phyloP scores from a whole-genome alignment of 2,888 invertebrate species.

The Dione juno region DNA sequence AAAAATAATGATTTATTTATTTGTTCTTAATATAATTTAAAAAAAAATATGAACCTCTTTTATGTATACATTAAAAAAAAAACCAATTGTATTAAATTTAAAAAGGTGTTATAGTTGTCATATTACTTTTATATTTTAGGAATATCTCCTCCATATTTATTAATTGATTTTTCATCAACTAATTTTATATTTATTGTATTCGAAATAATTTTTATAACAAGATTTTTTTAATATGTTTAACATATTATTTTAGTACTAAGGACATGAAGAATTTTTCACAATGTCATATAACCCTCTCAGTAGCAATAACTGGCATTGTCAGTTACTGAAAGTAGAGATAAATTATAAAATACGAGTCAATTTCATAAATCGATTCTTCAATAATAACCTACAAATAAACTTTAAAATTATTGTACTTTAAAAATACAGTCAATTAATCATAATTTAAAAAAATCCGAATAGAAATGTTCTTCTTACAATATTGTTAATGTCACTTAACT shows the following conservation, averaged over 20 bases:
- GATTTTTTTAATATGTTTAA: neutral
- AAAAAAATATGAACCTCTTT: no score
- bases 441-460: neutral
- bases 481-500: slow-evolving; percentile 7
- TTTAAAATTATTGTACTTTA: slow-evolving; percentile 35
- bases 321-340: slow-evolving; percentile 34
- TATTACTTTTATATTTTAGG: no score
- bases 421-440: neutral
- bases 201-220: slow-evolving; percentile 47
- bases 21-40: no score
- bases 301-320: no score
- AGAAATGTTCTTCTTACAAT: neutral
- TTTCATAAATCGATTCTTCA: slow-evolving; percentile 36
- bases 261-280: neutral
- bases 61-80: no score
- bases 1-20: no score
- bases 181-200: no score
- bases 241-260: neutral
- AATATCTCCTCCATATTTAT: no score
- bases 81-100: no score
- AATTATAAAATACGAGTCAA: slow-evolving; percentile 37
- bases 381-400: slow-evolving; percentile 30
- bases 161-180: no score
- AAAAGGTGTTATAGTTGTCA: no score
- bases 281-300: neutral